Evolutionary conservation across 2,888 invertebrate genomes (phyloP).

Genomic region (Nemotelus nigrinus): DNA sequence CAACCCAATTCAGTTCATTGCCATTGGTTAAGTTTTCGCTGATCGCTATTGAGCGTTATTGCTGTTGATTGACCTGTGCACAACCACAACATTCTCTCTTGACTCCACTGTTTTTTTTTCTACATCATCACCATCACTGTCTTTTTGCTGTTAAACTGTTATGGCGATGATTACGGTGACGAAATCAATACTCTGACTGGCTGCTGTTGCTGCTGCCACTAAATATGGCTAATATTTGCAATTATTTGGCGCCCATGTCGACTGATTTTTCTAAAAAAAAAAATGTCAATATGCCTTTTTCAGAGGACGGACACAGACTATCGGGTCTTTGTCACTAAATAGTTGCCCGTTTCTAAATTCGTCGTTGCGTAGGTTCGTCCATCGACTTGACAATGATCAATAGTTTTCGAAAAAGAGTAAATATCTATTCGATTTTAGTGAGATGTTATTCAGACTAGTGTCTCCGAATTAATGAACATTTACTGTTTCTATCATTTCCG

Average conservation of each 20-base stretch:
- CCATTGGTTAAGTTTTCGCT: no score
- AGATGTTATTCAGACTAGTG: neutral
- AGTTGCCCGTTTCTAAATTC: neutral
- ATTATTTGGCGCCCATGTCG: slow-evolving; percentile 25
- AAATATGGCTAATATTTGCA: slow-evolving; percentile 28
- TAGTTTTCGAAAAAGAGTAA: neutral
- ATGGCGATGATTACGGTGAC: neutral
- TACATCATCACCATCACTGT: no score
- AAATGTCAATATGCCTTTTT: no score
- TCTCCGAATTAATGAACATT: slow-evolving; percentile 15
- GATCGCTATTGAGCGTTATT: no score
- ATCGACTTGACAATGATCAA: neutral
- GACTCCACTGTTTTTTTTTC: no score
- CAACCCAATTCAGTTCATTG: no score
- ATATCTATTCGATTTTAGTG: neutral
- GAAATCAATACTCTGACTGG: neutral
- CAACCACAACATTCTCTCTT: no score
- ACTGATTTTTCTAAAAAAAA: neutral
- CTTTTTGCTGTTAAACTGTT: no score
- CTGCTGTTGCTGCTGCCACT: neutral
- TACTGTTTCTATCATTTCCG: neutral
- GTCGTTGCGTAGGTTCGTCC: neutral
- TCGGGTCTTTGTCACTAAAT: neutral
- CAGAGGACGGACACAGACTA: neutral
- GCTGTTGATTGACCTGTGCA: no score